A percentile compares a stretch with the other conserved stretches of the same genome.
phyloP scores from a whole-genome alignment of 2,888 invertebrate genomes.

The Philhelius pedissequus region DNA sequence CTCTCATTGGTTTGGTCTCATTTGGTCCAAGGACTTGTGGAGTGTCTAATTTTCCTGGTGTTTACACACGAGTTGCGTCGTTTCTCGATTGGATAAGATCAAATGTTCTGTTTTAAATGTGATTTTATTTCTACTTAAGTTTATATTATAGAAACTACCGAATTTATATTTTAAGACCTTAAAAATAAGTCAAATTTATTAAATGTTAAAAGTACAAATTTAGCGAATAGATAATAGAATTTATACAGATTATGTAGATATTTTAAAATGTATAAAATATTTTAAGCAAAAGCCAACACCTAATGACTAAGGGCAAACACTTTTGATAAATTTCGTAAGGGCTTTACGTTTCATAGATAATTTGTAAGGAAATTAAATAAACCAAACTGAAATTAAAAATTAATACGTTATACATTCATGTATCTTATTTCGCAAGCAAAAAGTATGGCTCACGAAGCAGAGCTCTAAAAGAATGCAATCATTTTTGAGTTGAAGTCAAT shows the following conservation, averaged over 20 bases:
- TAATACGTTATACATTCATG: too few species aligned
- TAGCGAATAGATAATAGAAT: not conserved
- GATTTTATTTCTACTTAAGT: conserved; percentile 15
- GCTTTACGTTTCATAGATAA: too few species aligned
- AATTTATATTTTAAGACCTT: not conserved
- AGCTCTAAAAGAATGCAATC: too few species aligned
- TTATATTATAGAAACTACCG: not conserved
- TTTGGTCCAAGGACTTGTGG: conserved; percentile 78
- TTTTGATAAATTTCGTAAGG: too few species aligned
- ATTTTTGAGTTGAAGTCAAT: too few species aligned
- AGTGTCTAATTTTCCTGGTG: conserved; percentile 77
- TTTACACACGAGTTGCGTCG: conserved; percentile 78
- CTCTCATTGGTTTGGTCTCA: conserved; percentile 75
- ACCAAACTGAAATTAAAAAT: too few species aligned
- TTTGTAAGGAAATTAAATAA: too few species aligned
- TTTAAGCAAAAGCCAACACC: too few species aligned
- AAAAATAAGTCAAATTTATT: not conserved
- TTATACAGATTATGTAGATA: not conserved
- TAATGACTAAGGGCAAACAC: too few species aligned
- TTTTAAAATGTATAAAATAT: not conserved
- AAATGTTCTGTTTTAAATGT: conserved; percentile 66
- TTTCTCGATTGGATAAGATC: conserved; percentile 78
- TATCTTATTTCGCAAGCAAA: too few species aligned
- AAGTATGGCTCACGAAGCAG: too few species aligned
- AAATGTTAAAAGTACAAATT: not conserved